Percentiles rank a stretch among this genome's conserved stretches.
Conservation (phyloP, 1,140 invertebrate species). For the Aphis gossypii region DNA sequence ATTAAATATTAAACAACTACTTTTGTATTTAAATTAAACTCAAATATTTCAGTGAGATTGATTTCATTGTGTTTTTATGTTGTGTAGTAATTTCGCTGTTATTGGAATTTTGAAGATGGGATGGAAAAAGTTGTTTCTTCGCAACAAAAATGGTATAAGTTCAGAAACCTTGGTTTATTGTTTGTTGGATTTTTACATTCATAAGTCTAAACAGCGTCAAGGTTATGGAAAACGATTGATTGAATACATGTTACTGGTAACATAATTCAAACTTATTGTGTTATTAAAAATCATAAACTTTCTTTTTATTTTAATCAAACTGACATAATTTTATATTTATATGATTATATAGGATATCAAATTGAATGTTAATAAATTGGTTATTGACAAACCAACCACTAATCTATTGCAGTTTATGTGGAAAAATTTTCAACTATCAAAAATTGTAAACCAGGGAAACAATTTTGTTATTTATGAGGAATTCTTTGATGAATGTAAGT, state of each 20-base stretch:
- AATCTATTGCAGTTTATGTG: conserved; percentile 85
- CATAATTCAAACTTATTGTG: conserved; percentile 59
- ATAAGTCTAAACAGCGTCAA: conserved; percentile 78
- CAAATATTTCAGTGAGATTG: neutral
- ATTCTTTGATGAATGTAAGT: conserved; percentile 72
- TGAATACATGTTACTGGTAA: conserved; percentile 78
- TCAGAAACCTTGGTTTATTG: conserved; percentile 80
- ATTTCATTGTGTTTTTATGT: conserved; percentile 60
- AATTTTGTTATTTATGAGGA: conserved; percentile 88
- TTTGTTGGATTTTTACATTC: conserved; percentile 87
- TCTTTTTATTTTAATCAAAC: neutral
- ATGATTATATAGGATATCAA: conserved; percentile 71
- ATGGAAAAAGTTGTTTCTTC: conserved; percentile 82
- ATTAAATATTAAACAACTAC: neutral
- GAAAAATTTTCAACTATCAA: conserved; percentile 80
- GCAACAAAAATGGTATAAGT: conserved; percentile 73
- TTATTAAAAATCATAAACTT: neutral
- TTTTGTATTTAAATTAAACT: neutral
- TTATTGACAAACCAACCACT: conserved; percentile 87
- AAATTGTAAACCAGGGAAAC: conserved; percentile 82
- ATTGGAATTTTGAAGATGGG: conserved; percentile 86
- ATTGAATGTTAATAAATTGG: conserved; percentile 75
- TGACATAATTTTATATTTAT: neutral
- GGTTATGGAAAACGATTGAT: conserved; percentile 81
- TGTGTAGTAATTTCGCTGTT: conserved; percentile 65